Conservation (phyloP, 2,888 invertebrate species). For the Polia nebulosa region DNA sequence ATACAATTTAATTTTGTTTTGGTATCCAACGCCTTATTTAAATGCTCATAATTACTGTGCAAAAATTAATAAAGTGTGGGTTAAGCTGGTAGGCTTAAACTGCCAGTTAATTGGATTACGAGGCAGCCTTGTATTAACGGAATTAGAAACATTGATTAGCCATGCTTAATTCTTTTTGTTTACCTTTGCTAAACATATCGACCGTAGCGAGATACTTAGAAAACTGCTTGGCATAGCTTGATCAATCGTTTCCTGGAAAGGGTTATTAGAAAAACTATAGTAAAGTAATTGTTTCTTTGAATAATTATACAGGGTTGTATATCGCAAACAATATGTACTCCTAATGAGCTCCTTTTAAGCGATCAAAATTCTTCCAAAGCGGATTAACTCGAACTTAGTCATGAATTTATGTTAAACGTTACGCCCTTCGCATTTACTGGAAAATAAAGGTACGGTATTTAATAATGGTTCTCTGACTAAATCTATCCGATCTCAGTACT, state of each 20-base stretch:
- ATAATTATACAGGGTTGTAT: too few species aligned
- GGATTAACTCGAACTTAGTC: background rate
- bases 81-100: slow-evolving; percentile 21
- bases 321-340: too few species aligned
- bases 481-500: background rate
- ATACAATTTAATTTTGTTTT: slow-evolving; percentile 19
- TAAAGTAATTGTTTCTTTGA: background rate
- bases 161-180: slow-evolving; percentile 29
- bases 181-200: slow-evolving; percentile 5
- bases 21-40: background rate
- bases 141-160: slow-evolving; percentile 49
- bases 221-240: background rate
- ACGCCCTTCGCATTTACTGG: background rate
- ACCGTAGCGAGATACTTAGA: slow-evolving; percentile 18
- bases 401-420: background rate
- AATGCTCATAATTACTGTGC: slow-evolving; percentile 9
- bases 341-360: too few species aligned
- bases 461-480: background rate
- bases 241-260: slow-evolving; percentile 13
- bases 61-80: slow-evolving; percentile 35
- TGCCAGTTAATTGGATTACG: slow-evolving; percentile 51
- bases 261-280: background rate
- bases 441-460: background rate
- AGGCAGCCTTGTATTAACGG: slow-evolving; percentile 44
- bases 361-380: background rate